A percentile compares a stretch with the other conserved stretches of the same genome.
phyloP scores from a whole-genome alignment of 2,113 vertebrate species.

The Aythya baeri region DNA sequence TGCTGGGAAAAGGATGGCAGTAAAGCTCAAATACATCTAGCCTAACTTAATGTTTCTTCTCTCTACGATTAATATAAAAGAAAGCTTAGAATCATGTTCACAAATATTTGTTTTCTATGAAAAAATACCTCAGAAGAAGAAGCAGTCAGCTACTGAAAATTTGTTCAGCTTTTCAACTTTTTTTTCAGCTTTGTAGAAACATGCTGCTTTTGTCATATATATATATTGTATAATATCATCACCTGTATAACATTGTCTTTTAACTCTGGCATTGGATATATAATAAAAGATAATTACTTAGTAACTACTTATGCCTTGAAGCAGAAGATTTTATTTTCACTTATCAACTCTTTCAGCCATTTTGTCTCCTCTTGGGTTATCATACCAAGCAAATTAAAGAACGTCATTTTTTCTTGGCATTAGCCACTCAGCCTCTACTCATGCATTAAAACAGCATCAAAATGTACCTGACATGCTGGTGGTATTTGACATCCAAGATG shows the following conservation, averaged over 20 bases:
- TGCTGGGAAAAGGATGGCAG: background rate
- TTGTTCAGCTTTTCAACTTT: background rate
- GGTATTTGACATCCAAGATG: background rate
- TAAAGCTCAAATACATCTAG: background rate
- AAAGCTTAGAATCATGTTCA: background rate
- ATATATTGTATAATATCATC: background rate
- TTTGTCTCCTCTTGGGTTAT: background rate
- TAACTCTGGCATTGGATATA: background rate
- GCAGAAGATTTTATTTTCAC: background rate
- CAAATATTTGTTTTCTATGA: background rate
- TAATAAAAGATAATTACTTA: background rate
- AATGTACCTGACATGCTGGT: background rate
- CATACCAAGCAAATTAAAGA: background rate
- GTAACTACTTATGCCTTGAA: background rate
- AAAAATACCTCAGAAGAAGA: background rate
- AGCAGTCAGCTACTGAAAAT: background rate
- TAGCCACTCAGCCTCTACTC: background rate
- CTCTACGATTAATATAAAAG: background rate
- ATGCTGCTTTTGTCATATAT: background rate
- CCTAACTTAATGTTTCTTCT: background rate
- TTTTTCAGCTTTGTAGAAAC: background rate
- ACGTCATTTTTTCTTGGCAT: background rate
- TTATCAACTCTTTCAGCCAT: background rate
- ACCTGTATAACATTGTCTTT: background rate
- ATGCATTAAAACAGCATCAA: background rate